These are phyloP conservation scores for Coracopsis vasa DNA, from an alignment of 2,113 vertebrate genomes.

Conservation along the genomic window DNA sequence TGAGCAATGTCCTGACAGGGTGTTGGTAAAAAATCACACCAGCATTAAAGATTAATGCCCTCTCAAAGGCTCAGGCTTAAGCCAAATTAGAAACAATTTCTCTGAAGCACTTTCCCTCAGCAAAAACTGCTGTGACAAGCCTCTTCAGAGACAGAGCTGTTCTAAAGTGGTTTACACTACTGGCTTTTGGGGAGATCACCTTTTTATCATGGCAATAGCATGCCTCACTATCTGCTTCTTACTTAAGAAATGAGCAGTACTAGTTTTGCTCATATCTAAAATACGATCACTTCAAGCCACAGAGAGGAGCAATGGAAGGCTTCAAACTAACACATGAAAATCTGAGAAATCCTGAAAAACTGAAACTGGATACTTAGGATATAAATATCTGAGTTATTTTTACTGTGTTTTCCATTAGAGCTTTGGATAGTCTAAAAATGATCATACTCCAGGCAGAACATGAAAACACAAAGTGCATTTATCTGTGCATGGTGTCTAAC, in stretches of 20 bases:
- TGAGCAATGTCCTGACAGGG: background rate
- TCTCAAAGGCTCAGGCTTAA: background rate
- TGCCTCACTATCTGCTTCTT: background rate
- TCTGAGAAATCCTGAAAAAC: slow-evolving; percentile 13
- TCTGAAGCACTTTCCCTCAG: background rate
- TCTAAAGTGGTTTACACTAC: background rate
- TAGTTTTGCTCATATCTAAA: background rate
- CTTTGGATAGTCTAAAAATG: background rate
- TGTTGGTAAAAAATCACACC: background rate
- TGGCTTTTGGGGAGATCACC: background rate
- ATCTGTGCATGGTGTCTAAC: background rate
- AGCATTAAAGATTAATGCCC: background rate
- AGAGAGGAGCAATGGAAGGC: background rate
- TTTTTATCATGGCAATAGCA: background rate
- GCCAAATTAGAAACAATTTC: slow-evolving; percentile 12
- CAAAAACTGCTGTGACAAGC: background rate
- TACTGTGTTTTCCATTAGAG: background rate
- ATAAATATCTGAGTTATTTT: slow-evolving; percentile 25
- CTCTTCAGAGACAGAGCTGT: background rate
- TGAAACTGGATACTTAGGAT: background rate
- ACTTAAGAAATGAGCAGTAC: background rate
- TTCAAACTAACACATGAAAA: background rate
- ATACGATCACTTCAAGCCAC: background rate
- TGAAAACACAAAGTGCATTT: background rate
- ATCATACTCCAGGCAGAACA: background rate